phyloP scores from a whole-genome alignment of 2,113 vertebrate species.

The Hoplias malabaricus region DNA sequence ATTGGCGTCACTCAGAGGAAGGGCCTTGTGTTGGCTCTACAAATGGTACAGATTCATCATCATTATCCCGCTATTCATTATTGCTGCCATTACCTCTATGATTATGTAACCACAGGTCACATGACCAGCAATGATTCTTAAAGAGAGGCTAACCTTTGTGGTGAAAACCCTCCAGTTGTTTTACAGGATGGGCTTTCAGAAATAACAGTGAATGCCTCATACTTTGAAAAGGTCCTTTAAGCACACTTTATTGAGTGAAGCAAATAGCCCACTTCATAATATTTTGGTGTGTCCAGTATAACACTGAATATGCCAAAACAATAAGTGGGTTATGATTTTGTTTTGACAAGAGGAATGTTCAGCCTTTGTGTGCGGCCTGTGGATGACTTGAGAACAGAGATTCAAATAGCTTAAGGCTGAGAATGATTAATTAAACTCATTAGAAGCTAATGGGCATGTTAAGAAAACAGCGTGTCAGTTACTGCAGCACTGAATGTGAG shows the following conservation, averaged over 20 bases:
- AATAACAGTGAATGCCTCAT: slow-evolving; percentile 24
- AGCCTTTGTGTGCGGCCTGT: background rate
- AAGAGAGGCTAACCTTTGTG: slow-evolving; percentile 8
- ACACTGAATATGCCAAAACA: slow-evolving; percentile 16
- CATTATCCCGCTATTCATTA: slow-evolving; percentile 15
- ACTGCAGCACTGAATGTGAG: background rate
- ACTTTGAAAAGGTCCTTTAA: slow-evolving; percentile 5
- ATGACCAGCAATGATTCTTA: slow-evolving; percentile 7
- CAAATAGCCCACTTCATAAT: slow-evolving; percentile 29
- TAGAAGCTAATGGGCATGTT: background rate
- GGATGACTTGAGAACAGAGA: background rate
- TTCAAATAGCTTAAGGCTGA: slow-evolving; percentile 1
- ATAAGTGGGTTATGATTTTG: slow-evolving; percentile 26
- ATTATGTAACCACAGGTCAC: slow-evolving; percentile 11
- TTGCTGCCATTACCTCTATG: background rate
- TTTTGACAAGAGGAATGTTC: slow-evolving; percentile 18
- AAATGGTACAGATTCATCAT: slow-evolving; percentile 5
- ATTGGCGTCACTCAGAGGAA: background rate
- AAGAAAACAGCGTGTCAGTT: background rate
- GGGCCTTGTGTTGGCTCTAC: background rate
- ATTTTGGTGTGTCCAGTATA: slow-evolving; percentile 30
- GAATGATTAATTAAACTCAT: slow-evolving; percentile 25
- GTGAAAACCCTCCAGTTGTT: background rate
- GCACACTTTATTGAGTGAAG: slow-evolving; percentile 9
- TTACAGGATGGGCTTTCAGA: slow-evolving; percentile 17